These are phyloP conservation scores for Menidia menidia DNA, from an alignment of 2,797 vertebrate species.

Conservation along the genomic window DNA sequence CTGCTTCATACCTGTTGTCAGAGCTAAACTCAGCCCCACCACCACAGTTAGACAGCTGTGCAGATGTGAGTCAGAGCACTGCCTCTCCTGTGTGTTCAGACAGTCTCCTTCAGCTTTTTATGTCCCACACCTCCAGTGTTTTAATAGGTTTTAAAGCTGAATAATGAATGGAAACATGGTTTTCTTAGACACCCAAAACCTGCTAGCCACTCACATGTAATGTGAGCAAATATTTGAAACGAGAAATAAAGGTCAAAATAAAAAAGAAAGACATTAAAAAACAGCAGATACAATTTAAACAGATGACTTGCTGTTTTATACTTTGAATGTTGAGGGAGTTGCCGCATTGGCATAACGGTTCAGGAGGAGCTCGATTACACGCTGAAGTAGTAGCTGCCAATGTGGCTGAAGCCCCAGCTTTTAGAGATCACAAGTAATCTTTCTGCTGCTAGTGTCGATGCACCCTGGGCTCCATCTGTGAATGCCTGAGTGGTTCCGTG, in stretches of 20 bases:
- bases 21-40: slow-evolving; percentile 14
- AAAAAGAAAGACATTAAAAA: not conserved
- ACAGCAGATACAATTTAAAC: slow-evolving; percentile 6
- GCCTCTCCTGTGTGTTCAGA: slow-evolving; percentile 16
- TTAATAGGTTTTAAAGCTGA: slow-evolving; percentile 64
- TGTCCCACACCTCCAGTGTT: slow-evolving; percentile 41
- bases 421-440: slow-evolving; percentile 44
- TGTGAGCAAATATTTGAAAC: too few species aligned
- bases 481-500: slow-evolving; percentile 55
- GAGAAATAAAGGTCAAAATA: not conserved
- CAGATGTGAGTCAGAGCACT: slow-evolving; percentile 40
- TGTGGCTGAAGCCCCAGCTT: slow-evolving; percentile 34
- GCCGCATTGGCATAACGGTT: slow-evolving; percentile 3
- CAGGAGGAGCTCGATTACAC: slow-evolving; percentile 14
- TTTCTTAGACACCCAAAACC: slow-evolving; percentile 14
- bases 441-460: slow-evolving; percentile 65
- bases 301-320: slow-evolving; percentile 4
- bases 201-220: too few species aligned
- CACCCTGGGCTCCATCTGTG: slow-evolving; percentile 6
- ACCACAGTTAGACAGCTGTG: slow-evolving; percentile 30
- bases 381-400: slow-evolving; percentile 15
- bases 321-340: not conserved
- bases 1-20: slow-evolving; percentile 37
- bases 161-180: slow-evolving; percentile 24
- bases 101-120: slow-evolving; percentile 38